phyloP scores from a whole-genome alignment of 2,113 vertebrate species.

The Hippocampus mohnikei region DNA sequence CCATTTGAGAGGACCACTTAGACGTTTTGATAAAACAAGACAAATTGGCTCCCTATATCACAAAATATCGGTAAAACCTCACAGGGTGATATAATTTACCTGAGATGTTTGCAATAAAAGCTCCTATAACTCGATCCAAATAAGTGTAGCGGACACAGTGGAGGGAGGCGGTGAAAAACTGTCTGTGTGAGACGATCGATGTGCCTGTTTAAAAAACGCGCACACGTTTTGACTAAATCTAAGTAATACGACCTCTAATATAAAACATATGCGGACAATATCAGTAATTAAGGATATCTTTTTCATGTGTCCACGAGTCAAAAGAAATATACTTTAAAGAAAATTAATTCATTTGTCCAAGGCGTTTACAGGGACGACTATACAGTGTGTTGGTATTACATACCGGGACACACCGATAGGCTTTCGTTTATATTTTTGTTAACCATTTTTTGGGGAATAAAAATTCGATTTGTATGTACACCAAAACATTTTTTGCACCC shows the following conservation, averaged over 20 bases:
- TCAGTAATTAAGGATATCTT: background rate
- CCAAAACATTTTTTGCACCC: background rate
- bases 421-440: background rate
- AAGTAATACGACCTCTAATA: background rate
- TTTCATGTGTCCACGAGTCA: background rate
- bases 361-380: constrained; percentile 1
- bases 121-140: background rate
- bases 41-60: too few species aligned
- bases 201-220: background rate
- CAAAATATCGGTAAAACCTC: background rate
- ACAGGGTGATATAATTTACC: background rate
- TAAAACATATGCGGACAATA: background rate
- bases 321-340: background rate
- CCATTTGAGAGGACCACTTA: background rate
- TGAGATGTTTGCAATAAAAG: background rate
- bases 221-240: background rate
- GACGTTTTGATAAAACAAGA: background rate
- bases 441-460: too few species aligned
- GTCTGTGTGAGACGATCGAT: background rate
- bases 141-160: background rate
- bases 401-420: background rate
- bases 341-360: background rate
- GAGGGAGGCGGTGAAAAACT: too few species aligned
- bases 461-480: background rate
- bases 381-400: background rate